Evolutionary conservation across 2,113 vertebrate species (phyloP), one percentile per base, ranked within the genome.

Genomic region (Diadophis punctatus): DNA sequence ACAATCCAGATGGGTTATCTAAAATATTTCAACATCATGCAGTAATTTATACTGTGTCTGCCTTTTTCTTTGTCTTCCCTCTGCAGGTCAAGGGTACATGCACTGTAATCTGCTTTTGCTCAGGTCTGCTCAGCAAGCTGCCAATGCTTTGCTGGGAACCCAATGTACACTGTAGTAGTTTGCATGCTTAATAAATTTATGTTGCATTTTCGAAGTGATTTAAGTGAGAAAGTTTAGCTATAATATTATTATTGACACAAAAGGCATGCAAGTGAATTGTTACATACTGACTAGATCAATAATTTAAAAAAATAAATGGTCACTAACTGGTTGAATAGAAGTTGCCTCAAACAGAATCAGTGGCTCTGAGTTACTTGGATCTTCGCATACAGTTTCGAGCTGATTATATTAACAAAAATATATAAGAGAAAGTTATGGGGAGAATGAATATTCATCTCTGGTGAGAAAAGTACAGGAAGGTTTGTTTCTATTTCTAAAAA

Each of bases 301-400:
- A 86, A 30, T 48, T 56, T 49, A 27, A 51, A 92, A 89, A 92
- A 89, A 94, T 86, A 88, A 91, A 87, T 92, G 51, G 90, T 93
- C 92, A 95, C 93, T 86, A 74, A 91, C 91, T 92, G 88, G 88
- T 39, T 95, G 34, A 53, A 92, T 55, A 60, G 91, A 93, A 68
- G 80, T 90, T 92, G 88, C 60, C 63, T 93, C 92, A 94, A 95
- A 94, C 55, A 95, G 90, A 88, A 96, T 94, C 88, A 95, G 51
- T 7, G 87, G 93, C n/a, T 94, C 93, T 22, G 92, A 87, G 90
- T 87, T 93, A 89, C 87, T 87, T 92, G 94, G 94, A 94, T 92
- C 91, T 55, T 95, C 89, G 25, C 91, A 58, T 89, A 95, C 90
- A 51, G 90, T 94, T 94, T 95, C 93, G 80, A 96, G 93, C 92